Evolutionary conservation across 1,140 invertebrate species (phyloP), one percentile per base, ranked within the genome.

Genomic region (Dysdera silvatica): DNA sequence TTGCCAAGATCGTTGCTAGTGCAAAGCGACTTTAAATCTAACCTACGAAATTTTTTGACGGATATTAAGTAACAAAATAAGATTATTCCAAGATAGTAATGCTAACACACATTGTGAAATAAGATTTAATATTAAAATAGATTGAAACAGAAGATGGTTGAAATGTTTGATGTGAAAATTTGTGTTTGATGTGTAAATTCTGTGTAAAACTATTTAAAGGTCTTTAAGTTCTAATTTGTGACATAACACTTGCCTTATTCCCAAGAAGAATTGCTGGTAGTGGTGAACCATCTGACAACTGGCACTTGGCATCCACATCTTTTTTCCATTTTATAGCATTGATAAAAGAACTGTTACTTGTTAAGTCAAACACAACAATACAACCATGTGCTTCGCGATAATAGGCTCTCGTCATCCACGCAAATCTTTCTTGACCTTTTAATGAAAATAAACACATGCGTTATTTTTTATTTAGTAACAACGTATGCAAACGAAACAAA

Each of bases 321-420:
- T 80, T 80, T 70, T 84, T 84, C 82, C 82, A 84, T 65, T 80
- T 81, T 5, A 82, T 69, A 6, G 78, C 77, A 71, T 80, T 82
- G 45, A 77, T 70, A 72, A 83, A 83, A 12, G 81, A 81, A 65
- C 76, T 78, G 62, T 77, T 77, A 67, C 81, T 81, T 20, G 79
- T 80, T 35, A 83, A 72, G 73, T 83, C 82, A 71, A 82, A 83
- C 80, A 84, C 82, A 43, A 84, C 79, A 43, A 84, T 76, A 71
- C 81, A 82, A 23, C 81, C 81, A 71, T 82, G 81, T 14, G 82
- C 79, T 71, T 83, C 82, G 74, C 82, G 82, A 66, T 82, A 84
- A 70, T 83, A 84, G 2, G 83, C 82, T 61, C 82, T 69, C 3
- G 82, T 83, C 82, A 84, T 83, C 73, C 81, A 82, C 3, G 81